A percentile compares a stretch with the other conserved stretches of the same genome.
Evolutionary conservation across 2,113 vertebrate species (phyloP).

Genomic region (Antigone vipio): DNA sequence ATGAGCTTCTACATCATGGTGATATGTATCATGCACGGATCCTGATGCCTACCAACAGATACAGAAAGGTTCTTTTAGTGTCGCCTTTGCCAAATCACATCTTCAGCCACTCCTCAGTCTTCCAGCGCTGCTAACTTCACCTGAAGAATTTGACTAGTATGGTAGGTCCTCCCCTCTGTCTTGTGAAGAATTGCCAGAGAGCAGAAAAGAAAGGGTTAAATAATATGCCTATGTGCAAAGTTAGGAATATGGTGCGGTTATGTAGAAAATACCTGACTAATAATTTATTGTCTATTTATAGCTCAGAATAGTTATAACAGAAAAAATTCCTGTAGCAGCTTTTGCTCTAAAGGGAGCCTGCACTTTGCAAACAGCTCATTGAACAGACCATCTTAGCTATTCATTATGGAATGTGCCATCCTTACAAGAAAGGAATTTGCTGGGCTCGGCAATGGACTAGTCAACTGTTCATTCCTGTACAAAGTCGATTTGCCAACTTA

Average conservation of each 20-base stretch:
- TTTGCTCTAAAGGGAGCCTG: not conserved
- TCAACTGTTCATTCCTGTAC: not conserved
- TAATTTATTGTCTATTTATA: constrained; percentile 28
- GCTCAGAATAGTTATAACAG: not conserved
- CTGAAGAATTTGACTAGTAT: not conserved
- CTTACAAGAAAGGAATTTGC: constrained; percentile 8
- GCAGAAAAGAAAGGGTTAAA: not conserved
- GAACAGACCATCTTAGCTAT: constrained; percentile 5
- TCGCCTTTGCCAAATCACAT: not conserved
- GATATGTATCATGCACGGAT: not conserved
- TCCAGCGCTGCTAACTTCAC: not conserved
- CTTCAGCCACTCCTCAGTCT: not conserved
- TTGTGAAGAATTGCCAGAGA: not conserved
- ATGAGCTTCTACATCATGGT: not conserved
- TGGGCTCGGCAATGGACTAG: not conserved
- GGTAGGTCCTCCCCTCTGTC: not conserved
- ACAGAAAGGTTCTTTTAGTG: not conserved
- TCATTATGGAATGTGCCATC: constrained; percentile 6
- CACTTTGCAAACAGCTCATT: not conserved
- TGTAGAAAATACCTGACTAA: constrained; percentile 28
- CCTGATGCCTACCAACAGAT: not conserved
- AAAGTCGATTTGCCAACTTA: not conserved
- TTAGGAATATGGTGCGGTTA: not conserved
- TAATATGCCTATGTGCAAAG: not conserved
- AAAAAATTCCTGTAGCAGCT: not conserved